Evolutionary conservation across 2,797 vertebrate species (phyloP).

Genomic region (Anolis apletophallus): DNA sequence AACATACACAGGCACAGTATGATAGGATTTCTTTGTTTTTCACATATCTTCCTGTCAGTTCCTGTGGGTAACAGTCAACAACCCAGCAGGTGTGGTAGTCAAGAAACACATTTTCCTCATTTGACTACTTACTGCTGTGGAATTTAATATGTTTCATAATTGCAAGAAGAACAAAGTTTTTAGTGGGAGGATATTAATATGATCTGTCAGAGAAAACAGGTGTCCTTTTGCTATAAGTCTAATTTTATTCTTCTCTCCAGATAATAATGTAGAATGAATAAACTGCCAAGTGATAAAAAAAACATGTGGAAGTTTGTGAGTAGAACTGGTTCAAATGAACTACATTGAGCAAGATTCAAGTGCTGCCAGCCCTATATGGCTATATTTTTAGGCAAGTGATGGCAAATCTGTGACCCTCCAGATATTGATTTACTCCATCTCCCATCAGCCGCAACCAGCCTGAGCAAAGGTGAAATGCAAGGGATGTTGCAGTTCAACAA

Average conservation of each 20-base stretch:
- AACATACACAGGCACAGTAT: background rate
- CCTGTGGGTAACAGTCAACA: conserved; percentile 9
- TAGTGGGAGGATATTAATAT: background rate
- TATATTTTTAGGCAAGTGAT: background rate
- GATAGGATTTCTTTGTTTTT: background rate
- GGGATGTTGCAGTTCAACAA: background rate
- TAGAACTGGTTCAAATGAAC: conserved; percentile 4
- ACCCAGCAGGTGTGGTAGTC: background rate
- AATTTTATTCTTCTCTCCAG: conserved; percentile 16
- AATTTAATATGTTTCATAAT: conserved; percentile 16
- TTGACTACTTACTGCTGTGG: background rate
- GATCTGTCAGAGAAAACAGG: conserved; percentile 20
- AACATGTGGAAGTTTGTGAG: conserved; percentile 20
- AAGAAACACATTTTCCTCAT: background rate
- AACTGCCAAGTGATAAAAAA: conserved; percentile 38
- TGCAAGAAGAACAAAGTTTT: background rate
- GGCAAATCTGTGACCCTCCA: background rate
- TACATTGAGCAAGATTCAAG: background rate
- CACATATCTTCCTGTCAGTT: background rate
- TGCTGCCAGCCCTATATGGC: background rate
- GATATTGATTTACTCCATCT: background rate
- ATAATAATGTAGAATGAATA: conserved; percentile 23
- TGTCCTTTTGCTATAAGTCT: conserved; percentile 32
- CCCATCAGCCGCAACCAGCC: background rate
- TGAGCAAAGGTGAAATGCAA: background rate